phyloP scores from a whole-genome alignment of 64 coral and sea anemone genomes.

The Platygyra sinensis region DNA sequence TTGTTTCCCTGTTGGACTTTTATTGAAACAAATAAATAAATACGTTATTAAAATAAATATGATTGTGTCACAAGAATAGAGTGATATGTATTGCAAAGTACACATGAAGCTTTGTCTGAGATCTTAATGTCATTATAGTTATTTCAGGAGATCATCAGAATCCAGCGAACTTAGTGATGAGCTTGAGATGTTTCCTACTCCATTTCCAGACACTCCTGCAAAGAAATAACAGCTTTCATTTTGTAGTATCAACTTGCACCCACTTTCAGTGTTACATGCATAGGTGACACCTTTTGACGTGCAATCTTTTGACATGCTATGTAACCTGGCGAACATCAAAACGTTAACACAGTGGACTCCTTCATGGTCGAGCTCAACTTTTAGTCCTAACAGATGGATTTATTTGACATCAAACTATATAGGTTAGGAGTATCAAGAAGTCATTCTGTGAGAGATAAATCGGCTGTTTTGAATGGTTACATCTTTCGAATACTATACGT shows the following conservation, averaged over 20 bases:
- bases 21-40: neutral
- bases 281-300: no score
- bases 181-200: slow-evolving; percentile 39
- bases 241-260: neutral
- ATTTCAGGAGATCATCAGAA: slow-evolving; percentile 38
- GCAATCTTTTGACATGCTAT: no score
- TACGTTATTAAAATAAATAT: neutral
- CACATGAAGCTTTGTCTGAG: neutral
- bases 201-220: slow-evolving; percentile 29
- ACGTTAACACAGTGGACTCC: no score
- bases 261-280: no score
- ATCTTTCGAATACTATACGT: no score
- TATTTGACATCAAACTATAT: no score
- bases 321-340: no score
- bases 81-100: neutral
- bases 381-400: no score
- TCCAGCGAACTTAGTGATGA: slow-evolving; percentile 19
- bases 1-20: neutral
- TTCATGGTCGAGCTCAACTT: no score
- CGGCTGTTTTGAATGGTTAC: no score
- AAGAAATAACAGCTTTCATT: neutral
- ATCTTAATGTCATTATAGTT: neutral
- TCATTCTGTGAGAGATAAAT: no score
- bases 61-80: neutral
- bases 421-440: no score